Conservation (phyloP, 2,888 invertebrate species). For the Mimachlamys varia region DNA sequence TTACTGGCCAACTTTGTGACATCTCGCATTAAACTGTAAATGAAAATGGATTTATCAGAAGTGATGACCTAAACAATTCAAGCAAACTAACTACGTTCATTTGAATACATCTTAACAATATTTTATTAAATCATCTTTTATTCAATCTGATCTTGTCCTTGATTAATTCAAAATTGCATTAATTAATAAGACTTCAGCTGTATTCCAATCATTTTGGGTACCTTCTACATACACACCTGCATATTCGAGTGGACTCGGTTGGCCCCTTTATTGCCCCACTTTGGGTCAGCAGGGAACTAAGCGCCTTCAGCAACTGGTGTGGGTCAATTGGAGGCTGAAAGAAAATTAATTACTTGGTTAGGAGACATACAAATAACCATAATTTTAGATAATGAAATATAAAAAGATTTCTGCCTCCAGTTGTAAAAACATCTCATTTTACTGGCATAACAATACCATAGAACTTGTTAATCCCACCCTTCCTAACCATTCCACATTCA, state of each 20-base stretch:
- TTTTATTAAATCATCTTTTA: no score
- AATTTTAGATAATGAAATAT: background rate
- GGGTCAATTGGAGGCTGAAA: conserved; percentile 90
- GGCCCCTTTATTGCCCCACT: conserved; percentile 94
- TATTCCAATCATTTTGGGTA: background rate
- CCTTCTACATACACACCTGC: conserved; percentile 86
- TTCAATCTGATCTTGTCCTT: no score
- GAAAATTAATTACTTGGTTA: conserved; percentile 38
- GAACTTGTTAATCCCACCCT: no score
- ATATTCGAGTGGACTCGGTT: conserved; percentile 93
- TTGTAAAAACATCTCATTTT: no score
- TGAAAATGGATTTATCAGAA: conserved; percentile 43
- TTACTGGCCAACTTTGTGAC: conserved; percentile 97
- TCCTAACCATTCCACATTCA: no score
- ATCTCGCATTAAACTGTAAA: conserved; percentile 95
- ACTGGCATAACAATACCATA: no score
- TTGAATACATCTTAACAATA: no score
- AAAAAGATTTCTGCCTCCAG: no score
- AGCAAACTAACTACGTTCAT: no score
- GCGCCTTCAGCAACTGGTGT: conserved; percentile 92
- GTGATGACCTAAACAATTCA: background rate
- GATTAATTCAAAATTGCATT: no score
- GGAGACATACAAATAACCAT: background rate
- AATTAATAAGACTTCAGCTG: no score
- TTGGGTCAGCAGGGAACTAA: conserved; percentile 90